A percentile compares a stretch with the other conserved stretches of the same genome.
Conservation (phyloP, 53 echinoderm and acorn worm genomes). For the Echinarachnius parma region DNA sequence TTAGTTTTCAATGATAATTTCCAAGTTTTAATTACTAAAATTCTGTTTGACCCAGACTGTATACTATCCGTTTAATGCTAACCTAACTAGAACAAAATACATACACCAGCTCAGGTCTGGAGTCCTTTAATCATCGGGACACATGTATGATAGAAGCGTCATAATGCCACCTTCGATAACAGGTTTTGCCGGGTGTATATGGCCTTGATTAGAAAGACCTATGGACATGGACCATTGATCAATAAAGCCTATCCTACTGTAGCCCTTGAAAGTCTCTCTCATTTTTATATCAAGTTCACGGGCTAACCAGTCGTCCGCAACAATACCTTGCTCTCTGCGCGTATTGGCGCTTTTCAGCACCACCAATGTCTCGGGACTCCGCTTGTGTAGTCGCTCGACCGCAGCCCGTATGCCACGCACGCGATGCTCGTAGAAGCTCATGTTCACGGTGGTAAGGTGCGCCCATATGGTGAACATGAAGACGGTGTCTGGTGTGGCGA, state of each 20-base stretch:
- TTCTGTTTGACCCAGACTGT: too few species aligned
- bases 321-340: slow-evolving; percentile 33
- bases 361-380: slow-evolving; percentile 59
- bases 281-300: slow-evolving; percentile 57
- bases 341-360: slow-evolving; percentile 75
- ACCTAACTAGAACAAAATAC: too few species aligned
- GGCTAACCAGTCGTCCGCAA: slow-evolving; percentile 54
- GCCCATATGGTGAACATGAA: slow-evolving; percentile 66
- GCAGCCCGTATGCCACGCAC: slow-evolving; percentile 50
- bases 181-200: slow-evolving; percentile 43
- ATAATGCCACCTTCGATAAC: slow-evolving; percentile 50
- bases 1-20: too few species aligned
- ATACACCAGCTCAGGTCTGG: too few species aligned
- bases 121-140: slow-evolving; percentile 16
- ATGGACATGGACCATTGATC: slow-evolving; percentile 74
- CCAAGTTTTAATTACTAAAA: too few species aligned
- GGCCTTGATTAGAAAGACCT: slow-evolving; percentile 32
- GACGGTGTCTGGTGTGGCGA: slow-evolving; percentile 41
- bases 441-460: slow-evolving; percentile 51
- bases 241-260: slow-evolving; percentile 49
- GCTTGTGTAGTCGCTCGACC: slow-evolving; percentile 40
- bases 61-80: too few species aligned
- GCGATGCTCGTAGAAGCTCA: slow-evolving; percentile 47
- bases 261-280: slow-evolving; percentile 44
- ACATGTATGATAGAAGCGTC: slow-evolving; percentile 61